Evolutionary conservation across 2,113 vertebrate genomes (phyloP).

Genomic region (Platysternon megacephalum): DNA sequence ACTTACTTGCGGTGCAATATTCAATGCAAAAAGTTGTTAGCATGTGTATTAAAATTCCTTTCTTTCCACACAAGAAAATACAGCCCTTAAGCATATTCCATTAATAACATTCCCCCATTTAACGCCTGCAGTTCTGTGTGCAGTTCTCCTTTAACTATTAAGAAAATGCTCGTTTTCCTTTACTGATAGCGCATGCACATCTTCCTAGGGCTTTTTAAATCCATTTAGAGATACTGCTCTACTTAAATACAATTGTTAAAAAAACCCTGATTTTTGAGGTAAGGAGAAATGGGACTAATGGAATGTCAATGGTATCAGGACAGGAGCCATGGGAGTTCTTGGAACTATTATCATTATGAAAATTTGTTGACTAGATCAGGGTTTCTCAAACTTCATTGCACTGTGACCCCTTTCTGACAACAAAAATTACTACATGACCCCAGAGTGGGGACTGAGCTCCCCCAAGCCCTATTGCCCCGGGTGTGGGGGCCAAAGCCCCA

Average conservation of each 20-base stretch:
- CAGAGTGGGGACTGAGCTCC: too few species aligned
- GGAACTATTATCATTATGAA: not conserved
- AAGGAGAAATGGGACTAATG: not conserved
- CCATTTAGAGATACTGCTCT: not conserved
- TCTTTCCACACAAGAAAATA: not conserved
- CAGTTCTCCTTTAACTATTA: not conserved
- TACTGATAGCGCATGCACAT: fast-evolving
- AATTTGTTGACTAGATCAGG: not conserved
- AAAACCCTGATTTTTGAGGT: not conserved
- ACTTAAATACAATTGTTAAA: not conserved
- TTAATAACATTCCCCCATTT: not conserved
- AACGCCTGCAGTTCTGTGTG: not conserved
- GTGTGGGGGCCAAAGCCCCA: too few species aligned
- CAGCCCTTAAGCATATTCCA: not conserved
- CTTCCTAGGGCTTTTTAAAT: not conserved
- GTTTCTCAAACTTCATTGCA: too few species aligned
- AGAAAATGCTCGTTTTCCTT: not conserved
- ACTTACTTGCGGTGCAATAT: not conserved
- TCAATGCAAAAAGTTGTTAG: not conserved
- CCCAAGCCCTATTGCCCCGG: too few species aligned
- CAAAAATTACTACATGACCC: too few species aligned
- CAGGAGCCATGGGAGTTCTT: constrained; percentile 20
- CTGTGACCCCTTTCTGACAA: too few species aligned
- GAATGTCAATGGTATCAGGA: constrained; percentile 20
- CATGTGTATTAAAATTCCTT: not conserved